Evolutionary conservation across 1,140 invertebrate species (phyloP), one percentile per base, ranked within the genome.

Genomic region (Galleria mellonella): DNA sequence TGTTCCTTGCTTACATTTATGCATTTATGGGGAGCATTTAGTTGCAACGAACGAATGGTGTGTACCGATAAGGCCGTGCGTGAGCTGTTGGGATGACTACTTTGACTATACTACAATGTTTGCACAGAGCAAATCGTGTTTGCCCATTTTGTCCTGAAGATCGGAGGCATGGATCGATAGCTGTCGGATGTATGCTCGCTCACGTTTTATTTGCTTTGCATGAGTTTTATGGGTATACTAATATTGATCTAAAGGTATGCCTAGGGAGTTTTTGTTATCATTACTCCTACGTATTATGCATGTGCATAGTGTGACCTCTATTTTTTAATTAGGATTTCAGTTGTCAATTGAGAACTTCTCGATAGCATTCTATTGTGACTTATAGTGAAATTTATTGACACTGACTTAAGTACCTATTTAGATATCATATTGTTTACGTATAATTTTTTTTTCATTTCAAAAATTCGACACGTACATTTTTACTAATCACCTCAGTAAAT

Each of bases 41-140:
- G 62, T 62, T 51, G 63, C 36, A 30, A 23, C 48, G 51, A 30
- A 23, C 48, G 51, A 35, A n/a, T 46, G 29, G 43, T 30, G 45
- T 36, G 53, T 51, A 54, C 55, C 61, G 66, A 70, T 70, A 72
- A 71, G 65, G 46, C 49, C 39, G 47, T 39, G 51, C 47, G 56
- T 23, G 6, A 23, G 6, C 17, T 23, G 66, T 55, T 62, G 55
- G 49, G 62, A 75, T 70, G 72, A 67, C 56, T 58, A 9, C n/a
- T 61, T 73, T 70, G 72, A 67, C 56, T 58, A 9, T n/a, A 68
- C 68, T 40, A 64, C 70, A 61, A 43, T 76, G 68, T 83, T 79
- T 83, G 76, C 57, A 62, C 51, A 50, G 60, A 74, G 76, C 72
- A 82, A 76, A 79, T 78, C 55, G 54, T 77, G 67, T 82, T 82